Conservation (phyloP, 2,797 vertebrate genomes). For the Zalophus californianus region DNA sequence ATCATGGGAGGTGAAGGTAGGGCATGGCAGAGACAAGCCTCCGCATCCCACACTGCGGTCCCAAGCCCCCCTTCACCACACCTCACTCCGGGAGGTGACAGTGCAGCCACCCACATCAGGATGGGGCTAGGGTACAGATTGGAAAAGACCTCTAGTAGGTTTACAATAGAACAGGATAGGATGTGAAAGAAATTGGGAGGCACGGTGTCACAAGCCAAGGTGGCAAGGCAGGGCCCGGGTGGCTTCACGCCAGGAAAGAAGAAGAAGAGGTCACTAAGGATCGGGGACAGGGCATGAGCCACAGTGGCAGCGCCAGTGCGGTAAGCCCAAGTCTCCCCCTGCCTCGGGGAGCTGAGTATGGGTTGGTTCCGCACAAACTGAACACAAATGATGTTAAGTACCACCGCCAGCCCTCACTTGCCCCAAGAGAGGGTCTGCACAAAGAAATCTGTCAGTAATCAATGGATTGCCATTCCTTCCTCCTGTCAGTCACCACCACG, state of each 20-base stretch:
- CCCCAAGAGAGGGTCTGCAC: background rate
- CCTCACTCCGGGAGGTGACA: background rate
- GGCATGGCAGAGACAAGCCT: background rate
- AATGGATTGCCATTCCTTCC: too few relatives aligned
- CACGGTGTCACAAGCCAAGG: background rate
- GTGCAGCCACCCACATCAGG: background rate
- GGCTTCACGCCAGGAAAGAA: background rate
- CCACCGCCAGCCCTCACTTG: background rate
- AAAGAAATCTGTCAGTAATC: too few relatives aligned
- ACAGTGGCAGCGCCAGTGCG: rapidly evolving
- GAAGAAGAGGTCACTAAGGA: background rate
- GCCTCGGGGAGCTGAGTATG: background rate
- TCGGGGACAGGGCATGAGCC: background rate
- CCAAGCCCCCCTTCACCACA: background rate
- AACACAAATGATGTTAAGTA: background rate
- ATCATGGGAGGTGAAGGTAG: rapidly evolving
- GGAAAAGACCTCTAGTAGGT: background rate
- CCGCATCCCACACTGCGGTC: background rate
- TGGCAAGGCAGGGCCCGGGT: background rate
- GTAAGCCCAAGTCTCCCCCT: rapidly evolving
- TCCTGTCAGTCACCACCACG: background rate
- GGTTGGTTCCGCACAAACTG: background rate
- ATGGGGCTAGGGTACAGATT: background rate
- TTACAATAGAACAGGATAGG: background rate
- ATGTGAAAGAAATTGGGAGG: background rate